phyloP scores from a whole-genome alignment of 2,797 vertebrate species.

The Poeciliopsis gracilis region DNA sequence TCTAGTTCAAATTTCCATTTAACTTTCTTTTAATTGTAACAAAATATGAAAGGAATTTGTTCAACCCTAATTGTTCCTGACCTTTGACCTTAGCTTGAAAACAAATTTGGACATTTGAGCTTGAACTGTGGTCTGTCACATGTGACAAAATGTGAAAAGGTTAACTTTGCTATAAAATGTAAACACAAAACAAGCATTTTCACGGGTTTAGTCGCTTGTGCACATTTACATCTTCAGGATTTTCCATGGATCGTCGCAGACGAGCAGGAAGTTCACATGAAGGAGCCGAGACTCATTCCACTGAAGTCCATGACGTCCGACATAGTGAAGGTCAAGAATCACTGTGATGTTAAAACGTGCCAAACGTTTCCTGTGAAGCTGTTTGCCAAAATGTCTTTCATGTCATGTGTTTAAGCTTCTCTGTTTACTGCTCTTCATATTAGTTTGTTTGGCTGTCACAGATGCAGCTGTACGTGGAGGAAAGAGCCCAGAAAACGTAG shows the following conservation, averaged over 20 bases:
- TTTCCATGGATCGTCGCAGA: slow-evolving; percentile 98
- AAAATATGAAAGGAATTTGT: too few relatives aligned
- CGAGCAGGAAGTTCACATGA: slow-evolving; percentile 96
- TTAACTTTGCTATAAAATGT: background rate
- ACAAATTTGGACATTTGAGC: too few relatives aligned
- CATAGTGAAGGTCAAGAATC: slow-evolving; percentile 87
- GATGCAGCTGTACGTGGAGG: slow-evolving; percentile 99
- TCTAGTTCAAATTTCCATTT: too few relatives aligned
- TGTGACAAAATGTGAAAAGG: background rate
- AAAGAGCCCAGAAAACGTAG: slow-evolving; percentile 89
- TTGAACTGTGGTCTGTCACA: too few relatives aligned
- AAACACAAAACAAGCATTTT: background rate
- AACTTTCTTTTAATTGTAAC: too few relatives aligned
- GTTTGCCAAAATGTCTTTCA: background rate
- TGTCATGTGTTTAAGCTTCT: background rate
- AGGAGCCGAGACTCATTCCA: slow-evolving; percentile 92
- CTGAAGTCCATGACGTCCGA: slow-evolving; percentile 98
- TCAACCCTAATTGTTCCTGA: too few relatives aligned
- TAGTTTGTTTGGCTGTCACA: slow-evolving; percentile 54
- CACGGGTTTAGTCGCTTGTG: background rate
- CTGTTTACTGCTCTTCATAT: background rate
- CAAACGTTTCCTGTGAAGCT: background rate
- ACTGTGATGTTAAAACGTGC: background rate
- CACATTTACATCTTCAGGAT: slow-evolving; percentile 79
- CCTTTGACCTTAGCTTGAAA: too few relatives aligned